Conservation (phyloP, 1,140 invertebrate genomes). For the Thaumatotibia leucotreta region DNA sequence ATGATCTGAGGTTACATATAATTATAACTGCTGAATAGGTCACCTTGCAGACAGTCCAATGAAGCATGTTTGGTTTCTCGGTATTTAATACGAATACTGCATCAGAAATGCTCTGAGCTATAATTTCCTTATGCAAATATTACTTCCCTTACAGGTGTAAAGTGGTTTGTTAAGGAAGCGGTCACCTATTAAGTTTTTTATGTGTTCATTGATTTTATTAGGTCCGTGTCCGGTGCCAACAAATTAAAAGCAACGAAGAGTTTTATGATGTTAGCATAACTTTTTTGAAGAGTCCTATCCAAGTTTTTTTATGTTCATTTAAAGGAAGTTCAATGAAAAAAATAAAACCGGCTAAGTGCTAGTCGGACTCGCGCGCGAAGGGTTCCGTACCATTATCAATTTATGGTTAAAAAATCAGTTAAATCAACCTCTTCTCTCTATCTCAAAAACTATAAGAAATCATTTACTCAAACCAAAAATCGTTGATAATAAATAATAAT, state of each 20-base stretch:
- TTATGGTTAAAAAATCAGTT: too few species aligned
- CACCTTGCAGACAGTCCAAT: not conserved
- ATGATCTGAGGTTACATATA: not conserved
- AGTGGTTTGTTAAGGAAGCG: constrained; percentile 22
- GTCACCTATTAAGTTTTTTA: not conserved
- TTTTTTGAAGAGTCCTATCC: not conserved
- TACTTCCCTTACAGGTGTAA: constrained; percentile 25
- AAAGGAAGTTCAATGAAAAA: not conserved
- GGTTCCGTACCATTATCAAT: too few species aligned
- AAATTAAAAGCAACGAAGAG: not conserved
- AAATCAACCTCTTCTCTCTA: too few species aligned
- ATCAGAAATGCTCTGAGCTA: constrained; percentile 18
- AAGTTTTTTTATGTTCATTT: not conserved
- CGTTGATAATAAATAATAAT: too few species aligned
- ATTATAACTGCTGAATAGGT: not conserved
- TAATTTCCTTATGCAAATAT: constrained; percentile 43
- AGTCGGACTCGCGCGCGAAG: too few species aligned
- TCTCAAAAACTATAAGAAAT: too few species aligned
- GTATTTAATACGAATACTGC: too few species aligned
- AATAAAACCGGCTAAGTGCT: too few species aligned
- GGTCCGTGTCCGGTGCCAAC: not conserved
- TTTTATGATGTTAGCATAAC: not conserved
- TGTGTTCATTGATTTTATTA: constrained; percentile 1
- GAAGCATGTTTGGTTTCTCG: not conserved
- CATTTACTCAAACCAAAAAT: too few species aligned